Evolutionary conservation across 2,113 vertebrate genomes (phyloP).

Genomic region (Ammodytes dubius): DNA sequence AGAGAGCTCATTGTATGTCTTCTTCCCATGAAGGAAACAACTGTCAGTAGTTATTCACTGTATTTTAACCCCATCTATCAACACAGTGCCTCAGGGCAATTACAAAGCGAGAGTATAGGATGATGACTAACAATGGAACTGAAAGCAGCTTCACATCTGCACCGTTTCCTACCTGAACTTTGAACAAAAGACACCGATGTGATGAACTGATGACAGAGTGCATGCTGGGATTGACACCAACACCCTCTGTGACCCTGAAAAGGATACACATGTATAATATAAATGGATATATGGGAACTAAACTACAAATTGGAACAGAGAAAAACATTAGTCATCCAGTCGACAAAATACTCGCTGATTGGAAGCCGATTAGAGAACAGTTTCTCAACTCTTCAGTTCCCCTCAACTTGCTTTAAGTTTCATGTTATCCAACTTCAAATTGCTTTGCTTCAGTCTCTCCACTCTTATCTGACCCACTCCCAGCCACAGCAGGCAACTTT

Average conservation of each 20-base stretch:
- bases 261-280: constrained; percentile 12
- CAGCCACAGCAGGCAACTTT: too few relatives aligned
- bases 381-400: too few relatives aligned
- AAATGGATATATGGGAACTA: constrained; percentile 6
- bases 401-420: too few relatives aligned
- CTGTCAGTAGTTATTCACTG: constrained; percentile 78
- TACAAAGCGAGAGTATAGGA: constrained; percentile 53
- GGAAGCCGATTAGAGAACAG: too few relatives aligned
- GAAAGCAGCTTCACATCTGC: constrained; percentile 57
- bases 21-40: constrained; percentile 75
- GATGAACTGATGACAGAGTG: constrained; percentile 44
- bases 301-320: background rate
- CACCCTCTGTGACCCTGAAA: constrained; percentile 47
- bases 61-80: constrained; percentile 75
- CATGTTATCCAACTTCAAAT: background rate
- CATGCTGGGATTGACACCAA: constrained; percentile 41
- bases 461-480: background rate
- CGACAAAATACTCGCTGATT: too few relatives aligned
- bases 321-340: background rate
- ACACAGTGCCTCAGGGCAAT: constrained; percentile 57
- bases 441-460: background rate
- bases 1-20: constrained; percentile 67
- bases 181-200: constrained; percentile 51
- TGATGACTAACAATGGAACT: constrained; percentile 66
- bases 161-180: constrained; percentile 64